A percentile compares a stretch with the other conserved stretches of the same genome.
Conservation (phyloP, 2,797 vertebrate genomes). For the Oreonectes daqikongensis region DNA sequence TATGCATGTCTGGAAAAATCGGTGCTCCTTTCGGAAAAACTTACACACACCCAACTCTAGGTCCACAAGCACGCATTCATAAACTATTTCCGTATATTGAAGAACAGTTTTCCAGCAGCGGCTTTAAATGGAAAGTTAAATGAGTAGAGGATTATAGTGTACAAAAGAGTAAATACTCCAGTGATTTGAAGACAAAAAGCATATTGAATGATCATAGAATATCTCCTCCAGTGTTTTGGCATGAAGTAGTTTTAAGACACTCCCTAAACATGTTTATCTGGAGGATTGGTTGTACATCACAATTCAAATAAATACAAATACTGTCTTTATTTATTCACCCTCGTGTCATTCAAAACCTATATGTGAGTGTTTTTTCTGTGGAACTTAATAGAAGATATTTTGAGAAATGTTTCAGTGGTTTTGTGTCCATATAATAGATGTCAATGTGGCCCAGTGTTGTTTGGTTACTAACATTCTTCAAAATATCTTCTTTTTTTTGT, state of each 20-base stretch:
- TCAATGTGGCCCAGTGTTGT: too few species aligned
- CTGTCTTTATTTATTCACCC: not conserved
- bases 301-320: too few species aligned
- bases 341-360: not conserved
- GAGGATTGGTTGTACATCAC: too few species aligned
- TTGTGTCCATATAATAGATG: too few species aligned
- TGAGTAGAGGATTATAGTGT: slow-evolving; percentile 18
- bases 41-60: slow-evolving; percentile 60
- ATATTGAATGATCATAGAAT: not conserved
- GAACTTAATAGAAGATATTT: too few species aligned
- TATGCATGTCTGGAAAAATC: slow-evolving; percentile 74
- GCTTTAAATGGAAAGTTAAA: slow-evolving; percentile 57
- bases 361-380: too few species aligned
- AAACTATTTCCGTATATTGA: slow-evolving; percentile 67
- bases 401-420: too few species aligned
- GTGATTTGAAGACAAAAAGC: not conserved
- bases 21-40: slow-evolving; percentile 69
- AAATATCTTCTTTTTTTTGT: too few species aligned
- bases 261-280: not conserved
- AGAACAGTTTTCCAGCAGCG: slow-evolving; percentile 52
- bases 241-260: not conserved
- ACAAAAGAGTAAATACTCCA: slow-evolving; percentile 46
- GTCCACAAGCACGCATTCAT: slow-evolving; percentile 61
- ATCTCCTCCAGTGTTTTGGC: not conserved
- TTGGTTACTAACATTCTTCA: too few species aligned